Conservation (phyloP, 2,113 vertebrate species). For the Smithornis capensis region DNA sequence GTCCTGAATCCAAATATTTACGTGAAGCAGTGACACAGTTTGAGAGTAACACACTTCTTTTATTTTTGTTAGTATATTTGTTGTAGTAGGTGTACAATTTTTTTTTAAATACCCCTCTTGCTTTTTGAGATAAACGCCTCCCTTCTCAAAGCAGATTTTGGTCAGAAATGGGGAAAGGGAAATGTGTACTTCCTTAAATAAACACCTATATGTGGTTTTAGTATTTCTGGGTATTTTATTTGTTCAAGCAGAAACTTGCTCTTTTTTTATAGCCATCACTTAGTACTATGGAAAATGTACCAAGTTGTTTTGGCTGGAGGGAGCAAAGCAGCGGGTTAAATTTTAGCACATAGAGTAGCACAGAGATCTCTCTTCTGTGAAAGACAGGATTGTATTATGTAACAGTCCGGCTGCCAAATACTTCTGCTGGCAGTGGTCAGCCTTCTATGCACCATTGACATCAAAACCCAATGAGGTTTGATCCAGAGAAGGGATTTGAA, state of each 20-base stretch:
- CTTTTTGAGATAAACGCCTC: constrained; percentile 28
- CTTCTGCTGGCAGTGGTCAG: constrained; percentile 59
- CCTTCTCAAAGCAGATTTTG: not conserved
- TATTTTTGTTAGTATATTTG: not conserved
- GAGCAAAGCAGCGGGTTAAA: constrained; percentile 61
- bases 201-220: constrained; percentile 16
- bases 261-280: not conserved
- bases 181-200: constrained; percentile 55
- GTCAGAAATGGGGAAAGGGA: constrained; percentile 43
- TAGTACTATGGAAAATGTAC: constrained; percentile 50
- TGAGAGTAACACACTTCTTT: not conserved
- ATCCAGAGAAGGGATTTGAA: constrained; percentile 63
- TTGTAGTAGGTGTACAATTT: not conserved
- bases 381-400: constrained; percentile 73
- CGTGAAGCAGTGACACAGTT: not conserved
- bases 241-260: not conserved
- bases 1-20: constrained; percentile 42
- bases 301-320: constrained; percentile 45
- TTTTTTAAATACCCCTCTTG: not conserved
- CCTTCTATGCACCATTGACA: constrained; percentile 71
- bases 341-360: constrained; percentile 63
- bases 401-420: constrained; percentile 64
- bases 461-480: constrained; percentile 66
- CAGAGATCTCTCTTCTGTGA: constrained; percentile 57
- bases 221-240: not conserved